Conservation (phyloP, 2,888 invertebrate genomes). For the Sclerodermus sp. region DNA sequence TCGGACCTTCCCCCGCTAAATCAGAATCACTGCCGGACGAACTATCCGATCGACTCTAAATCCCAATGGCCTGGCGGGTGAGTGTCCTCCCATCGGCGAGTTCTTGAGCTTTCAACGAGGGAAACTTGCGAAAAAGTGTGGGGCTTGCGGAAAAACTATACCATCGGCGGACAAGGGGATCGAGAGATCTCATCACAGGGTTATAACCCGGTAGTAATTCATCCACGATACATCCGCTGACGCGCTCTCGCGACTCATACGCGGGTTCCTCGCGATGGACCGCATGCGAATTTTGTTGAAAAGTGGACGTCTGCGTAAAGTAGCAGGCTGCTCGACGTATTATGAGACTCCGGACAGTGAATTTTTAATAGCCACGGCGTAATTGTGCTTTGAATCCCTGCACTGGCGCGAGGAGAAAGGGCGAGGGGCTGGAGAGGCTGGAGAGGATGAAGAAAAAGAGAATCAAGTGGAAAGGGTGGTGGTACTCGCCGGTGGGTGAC, state of each 20-base stretch:
- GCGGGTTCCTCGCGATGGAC: neutral
- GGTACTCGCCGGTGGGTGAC: neutral
- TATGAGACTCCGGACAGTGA: slow-evolving; percentile 22
- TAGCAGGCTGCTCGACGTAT: slow-evolving; percentile 4
- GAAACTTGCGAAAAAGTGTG: too few species aligned
- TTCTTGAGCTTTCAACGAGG: too few species aligned
- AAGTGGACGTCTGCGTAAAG: slow-evolving; percentile 2
- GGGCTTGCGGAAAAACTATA: too few species aligned
- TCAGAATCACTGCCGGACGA: too few species aligned
- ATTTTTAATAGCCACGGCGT: slow-evolving; percentile 47
- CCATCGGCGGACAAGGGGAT: too few species aligned
- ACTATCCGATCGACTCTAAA: too few species aligned
- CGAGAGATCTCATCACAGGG: too few species aligned
- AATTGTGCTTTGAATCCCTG: slow-evolving; percentile 45
- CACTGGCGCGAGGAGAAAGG: slow-evolving; percentile 7
- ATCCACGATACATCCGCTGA: too few species aligned
- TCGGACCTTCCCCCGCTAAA: too few species aligned
- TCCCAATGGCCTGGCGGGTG: too few species aligned
- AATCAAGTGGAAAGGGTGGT: neutral
- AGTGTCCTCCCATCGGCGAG: too few species aligned
- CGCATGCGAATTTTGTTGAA: neutral
- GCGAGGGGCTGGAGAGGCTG: neutral
- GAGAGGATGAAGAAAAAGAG: neutral
- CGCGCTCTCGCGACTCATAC: too few species aligned
- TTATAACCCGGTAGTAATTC: slow-evolving; percentile 1